Evolutionary conservation across 2,888 invertebrate species (phyloP), one percentile per base, ranked within the genome.

Genomic region (Parthenolecanium corni): DNA sequence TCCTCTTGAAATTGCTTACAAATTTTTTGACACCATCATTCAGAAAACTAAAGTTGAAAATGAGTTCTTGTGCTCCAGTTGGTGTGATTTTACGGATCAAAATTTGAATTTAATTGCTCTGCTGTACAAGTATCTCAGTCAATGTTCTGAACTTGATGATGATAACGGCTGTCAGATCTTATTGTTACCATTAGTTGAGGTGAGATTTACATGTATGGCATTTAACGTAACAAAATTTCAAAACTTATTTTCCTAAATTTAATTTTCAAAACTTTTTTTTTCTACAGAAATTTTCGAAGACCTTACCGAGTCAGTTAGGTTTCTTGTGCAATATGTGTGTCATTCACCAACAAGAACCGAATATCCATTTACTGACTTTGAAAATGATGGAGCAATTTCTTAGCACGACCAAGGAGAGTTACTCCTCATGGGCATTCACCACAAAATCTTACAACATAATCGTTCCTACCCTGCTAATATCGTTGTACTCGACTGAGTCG

Each of bases 401-500:
- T 25, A 63, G 44, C 16, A 38, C 25, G 3, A 21, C 63, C 5
- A 18, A 20, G 14, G 63, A 63, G 36, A 47, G 36, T 42, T 54
- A 18, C 9, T 38, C 25, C 44, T 24, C 52, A 5, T 76, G 77
- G 77, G 67, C 76, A n/a, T 21, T 57, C 20, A 52, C 62, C 36
- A 74, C 71, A 52, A 74, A 76, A 49, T 76, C 77, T 0, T 74
- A 52, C 31, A 66, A 77, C 70, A 73, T 76, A 6, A 72, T 79
- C 1, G 71, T 83, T 3, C 72, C 76, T 0, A 74, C 80, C 63
- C 73, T 80, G 16, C 65, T 85, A 36, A 73, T 83, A 0, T 80
- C 81, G 12, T 73, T 86, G 5, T 76, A 77, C 46, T 79, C 81
- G 66, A 76, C 78, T 0, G 72, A 80, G 16, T 69, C 74, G 24